Conservation (phyloP, 2,888 invertebrate species). For the Pristionchus mayeri region DNA sequence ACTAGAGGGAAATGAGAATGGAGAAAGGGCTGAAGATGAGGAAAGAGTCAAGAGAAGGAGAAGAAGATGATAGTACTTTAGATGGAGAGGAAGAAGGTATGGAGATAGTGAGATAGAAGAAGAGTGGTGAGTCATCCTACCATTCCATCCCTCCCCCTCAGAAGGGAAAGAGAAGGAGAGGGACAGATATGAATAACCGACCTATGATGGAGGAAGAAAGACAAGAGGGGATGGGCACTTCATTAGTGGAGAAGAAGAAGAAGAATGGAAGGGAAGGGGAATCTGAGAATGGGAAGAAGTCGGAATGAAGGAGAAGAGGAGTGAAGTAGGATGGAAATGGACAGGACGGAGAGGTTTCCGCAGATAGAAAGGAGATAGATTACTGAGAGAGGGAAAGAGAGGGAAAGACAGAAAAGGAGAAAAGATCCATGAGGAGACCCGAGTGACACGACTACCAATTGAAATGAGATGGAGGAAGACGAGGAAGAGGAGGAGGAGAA, state of each 20-base stretch:
- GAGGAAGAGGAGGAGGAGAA: not conserved
- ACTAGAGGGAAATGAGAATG: constrained; percentile 4
- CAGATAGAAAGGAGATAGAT: constrained; percentile 40
- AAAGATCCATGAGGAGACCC: constrained; percentile 19
- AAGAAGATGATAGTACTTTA: too few relatives aligned
- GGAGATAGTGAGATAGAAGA: not conserved
- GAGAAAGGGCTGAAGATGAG: not conserved
- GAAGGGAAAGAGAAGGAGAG: not conserved
- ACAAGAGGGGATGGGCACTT: constrained; percentile 31
- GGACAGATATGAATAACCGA: constrained; percentile 14
- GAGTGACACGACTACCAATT: constrained; percentile 39
- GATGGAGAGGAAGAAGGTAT: not conserved
- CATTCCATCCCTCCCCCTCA: constrained; percentile 2
- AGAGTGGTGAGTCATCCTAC: not conserved
- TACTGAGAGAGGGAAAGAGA: constrained; percentile 28
- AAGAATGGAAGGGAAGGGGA: constrained; percentile 33
- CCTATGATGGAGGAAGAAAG: not conserved
- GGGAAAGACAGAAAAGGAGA: constrained; percentile 17
- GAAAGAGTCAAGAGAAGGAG: too few relatives aligned
- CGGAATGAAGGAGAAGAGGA: constrained; percentile 4
- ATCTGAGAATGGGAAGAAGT: constrained; percentile 33
- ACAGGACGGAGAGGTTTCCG: not conserved
- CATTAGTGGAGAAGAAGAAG: constrained; percentile 18
- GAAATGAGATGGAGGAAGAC: constrained; percentile 1
- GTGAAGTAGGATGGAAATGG: not conserved